Evolutionary conservation across 2,797 vertebrate genomes (phyloP).

Genomic region (Semaprochilodus insignis): DNA sequence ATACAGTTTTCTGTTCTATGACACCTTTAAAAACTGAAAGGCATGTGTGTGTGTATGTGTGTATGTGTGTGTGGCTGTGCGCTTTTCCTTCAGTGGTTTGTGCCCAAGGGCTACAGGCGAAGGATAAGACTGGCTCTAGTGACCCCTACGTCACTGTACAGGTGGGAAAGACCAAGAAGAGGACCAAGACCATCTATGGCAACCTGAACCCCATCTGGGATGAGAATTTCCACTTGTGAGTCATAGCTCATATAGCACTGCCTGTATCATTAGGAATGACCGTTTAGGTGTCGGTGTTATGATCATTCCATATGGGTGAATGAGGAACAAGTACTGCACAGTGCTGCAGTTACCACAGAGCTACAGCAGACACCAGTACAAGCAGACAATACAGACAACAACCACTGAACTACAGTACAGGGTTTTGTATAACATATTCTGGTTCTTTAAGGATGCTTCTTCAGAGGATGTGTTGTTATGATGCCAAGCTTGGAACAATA

Average conservation of each 20-base stretch:
- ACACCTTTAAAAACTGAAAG: too few species aligned
- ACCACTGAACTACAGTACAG: too few species aligned
- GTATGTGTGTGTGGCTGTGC: background rate
- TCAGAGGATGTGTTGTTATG: too few species aligned
- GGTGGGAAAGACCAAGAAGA: slow-evolving; percentile 98
- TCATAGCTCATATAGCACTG: background rate
- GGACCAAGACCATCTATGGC: slow-evolving; percentile 97
- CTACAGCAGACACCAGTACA: too few species aligned
- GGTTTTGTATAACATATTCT: too few species aligned
- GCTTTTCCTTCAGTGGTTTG: slow-evolving; percentile 83
- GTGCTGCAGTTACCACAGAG: too few species aligned
- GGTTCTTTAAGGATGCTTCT: too few species aligned
- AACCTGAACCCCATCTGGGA: slow-evolving; percentile 98
- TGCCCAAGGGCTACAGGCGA: slow-evolving; percentile 96
- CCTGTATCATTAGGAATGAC: background rate
- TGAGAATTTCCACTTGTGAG: slow-evolving; percentile 97
- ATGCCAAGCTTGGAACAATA: too few species aligned
- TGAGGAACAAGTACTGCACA: too few species aligned
- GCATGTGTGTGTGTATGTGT: background rate
- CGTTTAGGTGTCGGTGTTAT: background rate
- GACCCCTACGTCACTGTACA: slow-evolving; percentile 97
- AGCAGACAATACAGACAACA: too few species aligned
- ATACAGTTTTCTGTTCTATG: too few species aligned
- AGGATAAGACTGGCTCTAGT: slow-evolving; percentile 97
- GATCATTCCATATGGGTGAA: too few species aligned